Evolutionary conservation across 37 sponge, comb jelly and placozoan genomes (phyloP).

Genomic region (Lycopodina hypogea): DNA sequence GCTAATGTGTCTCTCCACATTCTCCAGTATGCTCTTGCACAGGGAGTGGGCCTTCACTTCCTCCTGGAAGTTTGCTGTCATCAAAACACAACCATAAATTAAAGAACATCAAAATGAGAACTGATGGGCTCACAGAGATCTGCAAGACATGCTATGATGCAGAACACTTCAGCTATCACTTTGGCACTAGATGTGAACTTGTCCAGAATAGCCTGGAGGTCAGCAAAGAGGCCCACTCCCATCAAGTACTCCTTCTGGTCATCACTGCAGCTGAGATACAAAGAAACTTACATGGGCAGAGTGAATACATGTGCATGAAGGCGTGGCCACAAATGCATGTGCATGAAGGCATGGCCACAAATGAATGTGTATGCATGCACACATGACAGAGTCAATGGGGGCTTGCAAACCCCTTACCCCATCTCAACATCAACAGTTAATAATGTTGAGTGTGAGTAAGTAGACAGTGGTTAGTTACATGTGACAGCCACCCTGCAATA

Average conservation of each 20-base stretch:
- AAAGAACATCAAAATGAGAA: not conserved
- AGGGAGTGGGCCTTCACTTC: slow-evolving; percentile 11
- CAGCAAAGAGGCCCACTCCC: slow-evolving; percentile 8
- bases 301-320: too few relatives aligned
- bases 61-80: slow-evolving; percentile 13
- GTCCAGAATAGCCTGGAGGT: slow-evolving; percentile 37
- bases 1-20: slow-evolving; percentile 2
- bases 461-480: too few relatives aligned
- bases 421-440: too few relatives aligned
- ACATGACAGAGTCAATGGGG: too few relatives aligned
- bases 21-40: slow-evolving; percentile 9
- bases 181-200: slow-evolving; percentile 7
- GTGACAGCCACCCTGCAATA: too few relatives aligned
- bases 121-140: slow-evolving; percentile 30
- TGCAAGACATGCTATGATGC: slow-evolving; percentile 55
- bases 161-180: slow-evolving; percentile 51
- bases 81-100: not conserved
- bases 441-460: too few relatives aligned
- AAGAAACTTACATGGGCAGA: too few relatives aligned
- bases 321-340: too few relatives aligned
- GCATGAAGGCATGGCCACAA: too few relatives aligned
- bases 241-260: slow-evolving; percentile 29
- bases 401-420: too few relatives aligned
- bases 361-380: too few relatives aligned
- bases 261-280: slow-evolving; percentile 18